Percentiles rank a stretch among this genome's conserved stretches.
Conservation (phyloP, 2,113 vertebrate species). For the Hydrochoerus hydrochaeris region DNA sequence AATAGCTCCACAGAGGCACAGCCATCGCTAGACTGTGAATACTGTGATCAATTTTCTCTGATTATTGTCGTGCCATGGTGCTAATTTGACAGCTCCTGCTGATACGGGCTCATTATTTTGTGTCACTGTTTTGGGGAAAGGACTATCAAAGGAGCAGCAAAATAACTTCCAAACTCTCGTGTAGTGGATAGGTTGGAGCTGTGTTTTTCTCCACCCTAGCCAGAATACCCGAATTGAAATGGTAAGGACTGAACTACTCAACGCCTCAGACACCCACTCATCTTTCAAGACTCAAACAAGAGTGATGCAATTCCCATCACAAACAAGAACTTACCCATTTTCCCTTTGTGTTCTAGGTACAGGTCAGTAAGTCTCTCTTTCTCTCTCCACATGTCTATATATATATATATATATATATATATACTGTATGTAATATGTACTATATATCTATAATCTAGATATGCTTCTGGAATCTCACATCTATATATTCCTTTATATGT, state of each 20-base stretch:
- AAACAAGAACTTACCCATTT: not conserved
- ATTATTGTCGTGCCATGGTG: constrained; percentile 85
- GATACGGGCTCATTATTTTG: constrained; percentile 83
- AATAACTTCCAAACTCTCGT: constrained; percentile 37
- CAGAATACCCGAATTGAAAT: constrained; percentile 3
- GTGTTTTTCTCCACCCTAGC: not conserved
- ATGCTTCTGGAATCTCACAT: not conserved
- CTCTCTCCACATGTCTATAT: not conserved
- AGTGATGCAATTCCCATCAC: not conserved
- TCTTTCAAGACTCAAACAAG: not conserved
- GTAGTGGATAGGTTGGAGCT: not conserved
- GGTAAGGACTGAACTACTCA: not conserved
- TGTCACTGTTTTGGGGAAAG: constrained; percentile 80
- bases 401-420: not conserved
- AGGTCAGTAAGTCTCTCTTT: not conserved
- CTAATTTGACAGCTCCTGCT: constrained; percentile 87
- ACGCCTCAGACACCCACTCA: not conserved
- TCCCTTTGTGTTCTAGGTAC: not conserved
- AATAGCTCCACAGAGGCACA: constrained; percentile 85
- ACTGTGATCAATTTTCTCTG: constrained; percentile 85
- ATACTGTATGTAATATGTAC: not conserved
- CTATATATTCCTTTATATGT: not conserved
- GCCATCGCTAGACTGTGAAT: constrained; percentile 82
- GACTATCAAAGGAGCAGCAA: constrained; percentile 74
- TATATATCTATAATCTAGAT: not conserved